Percentiles rank a stretch among this genome's conserved stretches.
These are phyloP conservation scores for Trichomycterus rosablanca DNA, from an alignment of 2,113 vertebrate genomes.

Conservation along the genomic window DNA sequence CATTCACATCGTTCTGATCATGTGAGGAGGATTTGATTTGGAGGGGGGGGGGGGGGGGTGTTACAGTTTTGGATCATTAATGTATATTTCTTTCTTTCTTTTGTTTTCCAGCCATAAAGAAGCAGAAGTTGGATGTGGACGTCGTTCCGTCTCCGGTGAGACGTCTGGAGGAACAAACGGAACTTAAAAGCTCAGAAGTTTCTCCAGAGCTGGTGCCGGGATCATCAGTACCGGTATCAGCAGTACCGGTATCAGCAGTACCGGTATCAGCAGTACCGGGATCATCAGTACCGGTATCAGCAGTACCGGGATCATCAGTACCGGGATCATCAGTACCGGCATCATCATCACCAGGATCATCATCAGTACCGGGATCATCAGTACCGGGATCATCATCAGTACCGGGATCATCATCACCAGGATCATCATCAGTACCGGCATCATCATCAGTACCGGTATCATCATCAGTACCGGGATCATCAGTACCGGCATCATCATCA, in stretches of 20 bases:
- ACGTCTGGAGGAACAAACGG: too few species aligned
- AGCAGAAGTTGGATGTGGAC: conserved; percentile 57
- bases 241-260: not conserved
- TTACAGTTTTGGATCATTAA: too few species aligned
- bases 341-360: not conserved
- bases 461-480: not conserved
- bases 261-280: conserved; percentile 21
- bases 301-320: conserved; percentile 2
- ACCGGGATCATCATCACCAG: conserved; percentile 20
- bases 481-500: not conserved
- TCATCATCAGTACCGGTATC: conserved; percentile 2
- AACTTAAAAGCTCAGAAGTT: conserved; percentile 50
- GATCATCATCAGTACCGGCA: not conserved
- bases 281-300: not conserved
- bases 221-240: conserved; percentile 36
- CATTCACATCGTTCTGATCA: too few species aligned
- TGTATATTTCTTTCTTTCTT: too few species aligned
- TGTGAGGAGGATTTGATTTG: too few species aligned
- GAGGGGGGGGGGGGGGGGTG: too few species aligned
- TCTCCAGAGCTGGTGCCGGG: conserved; percentile 43
- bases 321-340: not conserved
- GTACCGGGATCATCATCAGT: conserved; percentile 31
- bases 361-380: conserved; percentile 31
- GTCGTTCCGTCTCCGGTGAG: not conserved
- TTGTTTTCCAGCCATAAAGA: conserved; percentile 54